Evolutionary conservation across 35 echinoderm and acorn worm genomes (phyloP).

Genomic region (Apostichopus japonicus): DNA sequence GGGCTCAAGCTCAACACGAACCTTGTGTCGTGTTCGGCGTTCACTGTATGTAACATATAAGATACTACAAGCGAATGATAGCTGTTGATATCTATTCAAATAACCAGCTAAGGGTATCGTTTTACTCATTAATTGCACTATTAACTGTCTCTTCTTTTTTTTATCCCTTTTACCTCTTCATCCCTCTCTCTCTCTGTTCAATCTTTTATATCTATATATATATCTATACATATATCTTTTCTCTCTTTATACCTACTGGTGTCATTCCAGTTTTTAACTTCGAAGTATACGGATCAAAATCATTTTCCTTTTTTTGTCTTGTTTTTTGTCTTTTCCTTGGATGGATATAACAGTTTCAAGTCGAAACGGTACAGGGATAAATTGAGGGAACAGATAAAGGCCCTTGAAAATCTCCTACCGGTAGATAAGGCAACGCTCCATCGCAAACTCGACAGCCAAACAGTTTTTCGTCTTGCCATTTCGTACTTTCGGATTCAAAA

Average conservation of each 20-base stretch:
- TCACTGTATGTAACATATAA: not conserved
- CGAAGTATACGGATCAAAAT: not conserved
- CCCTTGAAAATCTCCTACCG: conserved; percentile 89
- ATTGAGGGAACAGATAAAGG: conserved; percentile 95
- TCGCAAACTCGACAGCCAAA: conserved; percentile 98
- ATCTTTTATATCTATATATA: not conserved
- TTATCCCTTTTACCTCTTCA: not conserved
- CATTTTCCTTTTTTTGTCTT: not conserved
- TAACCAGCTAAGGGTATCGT: conserved; percentile 37
- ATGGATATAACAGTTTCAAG: conserved; percentile 79
- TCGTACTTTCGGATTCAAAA: conserved; percentile 95
- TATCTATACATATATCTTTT: not conserved
- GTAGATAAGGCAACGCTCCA: conserved; percentile 95
- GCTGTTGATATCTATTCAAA: conserved; percentile 55
- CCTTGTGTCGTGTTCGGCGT: conserved; percentile 17
- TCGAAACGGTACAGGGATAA: conserved; percentile 99
- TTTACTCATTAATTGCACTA: conserved; percentile 57
- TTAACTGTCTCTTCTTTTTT: conserved; percentile 42
- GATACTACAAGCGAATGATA: conserved; percentile 22
- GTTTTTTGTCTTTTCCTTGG: not conserved
- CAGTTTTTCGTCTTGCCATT: conserved; percentile 93
- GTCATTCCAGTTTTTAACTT: not conserved
- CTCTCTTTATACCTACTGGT: not conserved
- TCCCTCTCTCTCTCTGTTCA: not conserved
- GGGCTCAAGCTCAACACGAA: conserved; percentile 11